Conservation (phyloP, 2,888 invertebrate genomes). For the Diaprepes abbreviatus region DNA sequence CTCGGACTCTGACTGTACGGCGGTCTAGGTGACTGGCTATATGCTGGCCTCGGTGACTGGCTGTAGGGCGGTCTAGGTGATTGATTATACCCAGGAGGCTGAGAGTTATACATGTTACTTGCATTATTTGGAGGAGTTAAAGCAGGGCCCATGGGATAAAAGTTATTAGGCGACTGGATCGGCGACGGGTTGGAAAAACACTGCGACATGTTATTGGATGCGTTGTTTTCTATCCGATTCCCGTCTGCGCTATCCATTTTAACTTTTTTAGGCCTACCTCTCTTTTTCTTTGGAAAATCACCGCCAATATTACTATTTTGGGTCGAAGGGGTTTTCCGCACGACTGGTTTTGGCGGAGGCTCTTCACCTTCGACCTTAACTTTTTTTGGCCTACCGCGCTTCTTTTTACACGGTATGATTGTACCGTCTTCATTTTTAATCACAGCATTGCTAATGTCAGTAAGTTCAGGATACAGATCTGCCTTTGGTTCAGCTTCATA, state of each 20-base stretch:
- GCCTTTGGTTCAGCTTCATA: slow-evolving; percentile 72
- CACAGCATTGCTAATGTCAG: slow-evolving; percentile 69
- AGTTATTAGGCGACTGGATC: slow-evolving; percentile 69
- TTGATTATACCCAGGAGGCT: slow-evolving; percentile 58
- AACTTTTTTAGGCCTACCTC: slow-evolving; percentile 90
- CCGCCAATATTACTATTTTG: slow-evolving; percentile 65
- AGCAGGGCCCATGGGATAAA: slow-evolving; percentile 66
- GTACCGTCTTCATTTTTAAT: slow-evolving; percentile 75
- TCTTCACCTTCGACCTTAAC: slow-evolving; percentile 80
- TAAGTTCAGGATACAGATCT: slow-evolving; percentile 66
- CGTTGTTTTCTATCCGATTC: slow-evolving; percentile 63
- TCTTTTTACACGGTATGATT: slow-evolving; percentile 84
- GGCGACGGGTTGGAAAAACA: slow-evolving; percentile 70
- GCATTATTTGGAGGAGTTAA: slow-evolving; percentile 65
- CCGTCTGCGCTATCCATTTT: slow-evolving; percentile 76
- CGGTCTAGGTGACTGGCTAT: slow-evolving; percentile 60
- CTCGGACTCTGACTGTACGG: slow-evolving; percentile 59
- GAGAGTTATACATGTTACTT: slow-evolving; percentile 63
- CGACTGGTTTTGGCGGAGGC: slow-evolving; percentile 70
- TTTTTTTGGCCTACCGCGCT: slow-evolving; percentile 91
- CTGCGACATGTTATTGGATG: slow-evolving; percentile 67
- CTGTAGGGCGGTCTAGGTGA: slow-evolving; percentile 62
- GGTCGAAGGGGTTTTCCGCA: slow-evolving; percentile 67
- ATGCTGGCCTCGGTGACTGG: slow-evolving; percentile 61
- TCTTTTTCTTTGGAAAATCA: slow-evolving; percentile 86